These are phyloP conservation scores for Nasonia oneida DNA, from an alignment of 2,888 invertebrate species.

Conservation along the genomic window DNA sequence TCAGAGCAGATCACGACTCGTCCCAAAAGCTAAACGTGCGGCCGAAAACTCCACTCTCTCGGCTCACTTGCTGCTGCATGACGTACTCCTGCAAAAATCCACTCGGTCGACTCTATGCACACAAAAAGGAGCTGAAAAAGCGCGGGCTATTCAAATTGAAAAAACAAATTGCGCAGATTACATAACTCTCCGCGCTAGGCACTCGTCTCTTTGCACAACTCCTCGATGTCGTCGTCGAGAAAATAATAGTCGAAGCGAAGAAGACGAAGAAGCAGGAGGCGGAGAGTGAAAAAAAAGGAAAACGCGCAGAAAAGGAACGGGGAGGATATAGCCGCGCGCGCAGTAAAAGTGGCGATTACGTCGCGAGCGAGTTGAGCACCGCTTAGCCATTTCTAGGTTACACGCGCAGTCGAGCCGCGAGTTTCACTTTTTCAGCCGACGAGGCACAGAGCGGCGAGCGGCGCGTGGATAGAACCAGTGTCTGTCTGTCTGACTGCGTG, in stretches of 20 bases:
- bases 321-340: constrained; percentile 7
- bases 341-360: constrained; percentile 55
- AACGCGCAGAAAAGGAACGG: neutral
- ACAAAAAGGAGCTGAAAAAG: constrained; percentile 15
- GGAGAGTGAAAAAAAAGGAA: neutral
- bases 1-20: neutral
- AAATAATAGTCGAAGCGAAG: constrained; percentile 33
- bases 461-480: constrained; percentile 8
- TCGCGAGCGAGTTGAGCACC: constrained; percentile 75
- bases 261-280: neutral
- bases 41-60: neutral
- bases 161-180: constrained; percentile 47
- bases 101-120: neutral
- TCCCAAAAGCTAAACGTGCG: neutral
- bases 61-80: neutral
- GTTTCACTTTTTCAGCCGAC: constrained; percentile 78
- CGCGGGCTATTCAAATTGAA: constrained; percentile 35
- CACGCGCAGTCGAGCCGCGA: constrained; percentile 79
- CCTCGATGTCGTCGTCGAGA: neutral
- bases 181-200: constrained; percentile 20
- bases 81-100: constrained; percentile 37
- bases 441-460: neutral
- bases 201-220: neutral
- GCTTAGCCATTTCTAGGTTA: constrained; percentile 78
- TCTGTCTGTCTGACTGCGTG: neutral